Evolutionary conservation across 2,888 invertebrate genomes (phyloP), one percentile per base, ranked within the genome.

Genomic region (Sminthurinus aureus): DNA sequence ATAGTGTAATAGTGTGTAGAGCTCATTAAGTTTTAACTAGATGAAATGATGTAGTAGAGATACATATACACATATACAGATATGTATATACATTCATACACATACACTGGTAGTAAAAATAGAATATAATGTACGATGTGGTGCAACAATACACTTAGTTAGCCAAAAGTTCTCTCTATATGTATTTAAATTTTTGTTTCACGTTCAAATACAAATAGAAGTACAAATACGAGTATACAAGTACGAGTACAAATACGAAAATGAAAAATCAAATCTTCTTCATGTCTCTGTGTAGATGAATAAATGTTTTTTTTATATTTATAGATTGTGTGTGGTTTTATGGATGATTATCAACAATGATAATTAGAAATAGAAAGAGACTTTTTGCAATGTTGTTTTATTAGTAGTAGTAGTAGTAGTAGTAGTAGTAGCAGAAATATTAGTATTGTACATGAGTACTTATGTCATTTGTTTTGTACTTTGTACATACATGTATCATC

Each of bases 111-210:
- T 18, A 2, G 9, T 58, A 58, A 58, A 58, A 58, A 58, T 58
- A 58, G 58, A 58, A 58, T 15, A 58, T 58, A 2, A 18, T 15
- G 9, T 6, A 11, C 18, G 58, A 11, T 15, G 9, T 58, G 58
- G 58, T 58, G 58, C 58, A 58, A 58, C 58, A 58, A 58, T 58
- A 58, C 58, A 58, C 58, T 58, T 58, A 58, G 58, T 58, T 58
- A 58, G 58, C 58, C 58, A 58, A 58, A 13, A 58, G 38, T 38
- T 6, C 38, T 38, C 38, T 38, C 38, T 38, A 38, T 38, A 38
- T 38, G 38, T 38, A 38, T 38, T 38, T 38, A 38, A 1, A 38
- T 38, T 1, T 38, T 38, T 38, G 38, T 38, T 38, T 38, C 38
- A 38, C 38, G 38, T 38, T 38, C 38, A 38, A 38, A 38, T 38